Base-by-base conservation (phyloP, 2,888 invertebrate genomes). In the Drosophila phalerata region DNA sequence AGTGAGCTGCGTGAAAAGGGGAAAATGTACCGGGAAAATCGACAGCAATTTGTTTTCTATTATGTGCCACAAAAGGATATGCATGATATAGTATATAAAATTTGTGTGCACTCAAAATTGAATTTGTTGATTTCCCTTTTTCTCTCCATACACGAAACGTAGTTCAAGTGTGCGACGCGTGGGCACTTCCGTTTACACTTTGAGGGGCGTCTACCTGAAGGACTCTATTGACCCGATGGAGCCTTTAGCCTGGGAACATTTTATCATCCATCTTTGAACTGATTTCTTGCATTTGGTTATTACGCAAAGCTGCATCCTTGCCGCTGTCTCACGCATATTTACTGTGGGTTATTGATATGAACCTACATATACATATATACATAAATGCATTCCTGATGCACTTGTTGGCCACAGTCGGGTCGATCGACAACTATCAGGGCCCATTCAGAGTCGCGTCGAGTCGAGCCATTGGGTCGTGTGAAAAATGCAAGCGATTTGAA, bases 401-500 rank as follows among this genome's bases (percentile, higher is more conserved):
- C 89, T 85, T 85, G 89, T 88, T 81, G 73, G 80, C 68, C 76
- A 69, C 51, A 80, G 5, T 34, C 8, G 11, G 34, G 30, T 37
- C 5, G 17, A 5, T 37, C 45, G 15, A 66, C 42, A 66, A 38
- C 48, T 69, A 74, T 57, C 69, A 28, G 81, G 81, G 70, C n/a
- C 42, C 69, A 86, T 86, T 87, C 70, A 70, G 47, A 45, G 25
- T 5, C 15, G 32, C 17, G 42, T 30, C 15, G 32, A 25, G 42
- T 30, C 30, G 19, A 34, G 43, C 42, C 45, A 47, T 40, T 69
- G 70, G 71, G 58, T 64, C 81, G 84, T 86, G 88, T 84, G 89
- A 84, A 86, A 83, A 88, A 74, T 71, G 89, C 86, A 83, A 60
- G 64, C 70, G 70, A 88, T 87, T 88, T 84, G 72, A 89, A 88